Evolutionary conservation across 2,113 vertebrate species (phyloP), one percentile per base, ranked within the genome.

Genomic region (Ifrita kowaldi): DNA sequence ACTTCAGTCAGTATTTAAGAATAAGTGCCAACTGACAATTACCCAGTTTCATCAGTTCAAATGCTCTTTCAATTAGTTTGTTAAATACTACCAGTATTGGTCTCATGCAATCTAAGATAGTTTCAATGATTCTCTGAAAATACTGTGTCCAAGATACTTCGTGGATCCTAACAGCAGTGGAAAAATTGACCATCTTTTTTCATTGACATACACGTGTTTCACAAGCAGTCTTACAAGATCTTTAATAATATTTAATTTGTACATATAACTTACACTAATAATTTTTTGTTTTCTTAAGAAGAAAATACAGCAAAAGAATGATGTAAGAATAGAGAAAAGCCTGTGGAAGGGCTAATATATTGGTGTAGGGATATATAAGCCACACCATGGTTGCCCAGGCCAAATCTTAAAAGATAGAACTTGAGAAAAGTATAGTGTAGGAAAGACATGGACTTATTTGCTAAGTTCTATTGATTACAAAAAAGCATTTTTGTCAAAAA

Each of bases 11-110:
- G 24, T 85, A 81, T 80, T 92, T 74, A 93, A 57, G 68, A 84
- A 42, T 50, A 75, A 84, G 23, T 42, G 22, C 22, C 64, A 97
- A 62, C 47, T 81, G 44, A 3, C 65, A 87, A 93, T 96, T 83
- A 76, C 59, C 44, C 41, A 79, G 55, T 83, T 97, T 93, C 53
- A 91, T 93, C 56, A 63, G 75, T 86, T 57, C 85, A 90, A 80
- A 52, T 53, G 28, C 46, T 71, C 42, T 91, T 35, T 93, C 24
- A 67, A 70, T 50, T 87, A 5, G 11, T 84, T 68, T 55, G 23
- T 70, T 89, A 76, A 95, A 76, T 30, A 84, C 17, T 24, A 9
- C 37, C 42, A 73, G 26, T 44, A 84, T 57, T 91, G 80, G 18
- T 5, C 44, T 87, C 16, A 42, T 35, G 21, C n/a, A 92, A 63